These are phyloP conservation scores for Bombus difficillimus DNA, from an alignment of 1,140 invertebrate species.

Conservation along the genomic window DNA sequence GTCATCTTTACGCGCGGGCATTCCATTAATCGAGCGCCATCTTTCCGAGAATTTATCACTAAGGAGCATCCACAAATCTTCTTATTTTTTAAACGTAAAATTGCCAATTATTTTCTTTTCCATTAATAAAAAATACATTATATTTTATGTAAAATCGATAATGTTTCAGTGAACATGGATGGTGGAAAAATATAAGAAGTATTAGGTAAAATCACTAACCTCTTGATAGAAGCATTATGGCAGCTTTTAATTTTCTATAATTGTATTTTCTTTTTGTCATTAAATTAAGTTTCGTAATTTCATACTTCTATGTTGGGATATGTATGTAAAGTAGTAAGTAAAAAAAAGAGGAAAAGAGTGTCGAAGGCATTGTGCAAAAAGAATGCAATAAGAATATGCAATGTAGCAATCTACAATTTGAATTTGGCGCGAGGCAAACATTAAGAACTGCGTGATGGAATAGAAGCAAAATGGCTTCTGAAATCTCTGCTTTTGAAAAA, in stretches of 20 bases:
- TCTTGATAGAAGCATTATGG: background rate
- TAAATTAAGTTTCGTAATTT: too few relatives aligned
- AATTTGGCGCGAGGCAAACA: too few relatives aligned
- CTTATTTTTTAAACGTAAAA: too few relatives aligned
- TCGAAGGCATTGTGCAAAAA: too few relatives aligned
- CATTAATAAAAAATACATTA: background rate
- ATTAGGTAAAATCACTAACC: background rate
- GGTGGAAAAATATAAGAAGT: background rate
- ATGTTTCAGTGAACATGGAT: background rate
- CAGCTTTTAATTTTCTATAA: background rate
- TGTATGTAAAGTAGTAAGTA: too few relatives aligned
- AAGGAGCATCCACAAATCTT: constrained; percentile 11
- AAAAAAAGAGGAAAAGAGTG: too few relatives aligned
- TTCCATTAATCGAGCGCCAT: constrained; percentile 22
- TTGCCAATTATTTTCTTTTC: background rate
- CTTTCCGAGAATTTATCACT: background rate
- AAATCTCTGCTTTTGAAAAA: too few relatives aligned
- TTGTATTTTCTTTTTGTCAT: background rate
- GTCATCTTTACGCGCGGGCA: constrained; percentile 23
- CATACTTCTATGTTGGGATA: too few relatives aligned
- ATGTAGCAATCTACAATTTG: too few relatives aligned
- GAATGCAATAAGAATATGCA: too few relatives aligned
- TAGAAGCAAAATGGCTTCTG: too few relatives aligned
- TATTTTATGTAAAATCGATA: background rate
- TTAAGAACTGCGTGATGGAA: too few relatives aligned